Conservation (phyloP, 1,140 invertebrate species). For the Conopomorpha cramerella region DNA sequence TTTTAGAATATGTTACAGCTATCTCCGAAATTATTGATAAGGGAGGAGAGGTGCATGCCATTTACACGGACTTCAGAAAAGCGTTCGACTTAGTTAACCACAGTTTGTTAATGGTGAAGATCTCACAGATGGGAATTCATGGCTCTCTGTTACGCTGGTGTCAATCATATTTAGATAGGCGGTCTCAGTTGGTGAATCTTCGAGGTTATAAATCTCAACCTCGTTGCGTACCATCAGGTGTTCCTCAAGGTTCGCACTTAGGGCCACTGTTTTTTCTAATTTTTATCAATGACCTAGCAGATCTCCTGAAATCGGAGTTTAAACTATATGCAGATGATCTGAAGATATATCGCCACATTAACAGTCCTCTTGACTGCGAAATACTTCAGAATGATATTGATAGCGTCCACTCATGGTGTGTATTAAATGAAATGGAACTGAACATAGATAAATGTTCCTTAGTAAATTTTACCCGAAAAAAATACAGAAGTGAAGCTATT, state of each 20-base stretch:
- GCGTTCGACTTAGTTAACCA: too few relatives aligned
- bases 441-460: not conserved
- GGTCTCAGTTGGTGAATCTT: not conserved
- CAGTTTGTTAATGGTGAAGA: not conserved
- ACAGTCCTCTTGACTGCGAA: not conserved
- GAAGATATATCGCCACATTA: not conserved
- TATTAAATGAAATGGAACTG: not conserved
- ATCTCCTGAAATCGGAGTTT: not conserved
- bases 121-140: not conserved
- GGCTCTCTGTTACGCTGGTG: slow-evolving; percentile 1
- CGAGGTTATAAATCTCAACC: not conserved
- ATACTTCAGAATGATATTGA: not conserved
- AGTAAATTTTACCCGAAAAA: not conserved
- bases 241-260: slow-evolving; percentile 1
- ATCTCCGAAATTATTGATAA: too few relatives aligned
- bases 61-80: too few relatives aligned
- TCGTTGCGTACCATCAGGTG: not conserved
- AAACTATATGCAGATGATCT: not conserved
- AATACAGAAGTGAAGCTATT: not conserved
- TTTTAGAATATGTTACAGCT: too few relatives aligned
- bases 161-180: not conserved
- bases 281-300: not conserved
- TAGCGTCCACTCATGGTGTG: not conserved
- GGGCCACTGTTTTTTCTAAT: slow-evolving; percentile 9
- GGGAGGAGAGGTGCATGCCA: too few relatives aligned